Evolutionary conservation across 2,888 invertebrate genomes (phyloP), one percentile per base, ranked within the genome.

Genomic region (Loripinus fragilis): DNA sequence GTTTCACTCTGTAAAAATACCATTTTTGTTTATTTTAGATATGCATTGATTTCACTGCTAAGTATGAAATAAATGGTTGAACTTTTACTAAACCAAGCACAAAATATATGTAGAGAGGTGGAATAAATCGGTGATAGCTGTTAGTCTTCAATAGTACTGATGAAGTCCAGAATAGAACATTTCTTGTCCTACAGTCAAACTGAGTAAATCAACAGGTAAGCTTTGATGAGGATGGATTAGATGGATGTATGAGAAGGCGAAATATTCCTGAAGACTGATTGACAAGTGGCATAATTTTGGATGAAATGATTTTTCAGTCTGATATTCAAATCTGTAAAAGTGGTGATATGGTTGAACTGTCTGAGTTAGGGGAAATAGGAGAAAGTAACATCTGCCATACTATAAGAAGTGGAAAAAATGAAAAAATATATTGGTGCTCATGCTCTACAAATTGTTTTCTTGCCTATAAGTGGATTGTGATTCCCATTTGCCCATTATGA

Each of bases 31-130:
- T n/a, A n/a, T n/a, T n/a, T n/a, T n/a, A n/a, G n/a, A n/a, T n/a
- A n/a, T n/a, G n/a, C n/a, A n/a, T n/a, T n/a, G n/a, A n/a, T n/a
- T n/a, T n/a, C n/a, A n/a, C n/a, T n/a, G n/a, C n/a, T n/a, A n/a
- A n/a, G n/a, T n/a, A n/a, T n/a, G n/a, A n/a, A n/a, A n/a, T n/a
- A 82, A 48, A 78, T 79, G 82, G 30, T 74, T 17, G 74, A 76
- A 38, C 28, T 82, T 12, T 10, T 82, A 25, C 28, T 75, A 30
- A 69, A 66, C 33, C 82, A 82, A 41, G 71, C 74, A 23, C 25
- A 71, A 52, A 82, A 82, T 33, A 23, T 41, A 20, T 38, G 30
- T 42, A 45, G 65, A 45, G 65, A 35, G 76, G 15, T 82, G 78
- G 82, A 69, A 23, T 25, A 60, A 79, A 60, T 25, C 30, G 0